Evolutionary conservation across 2,797 vertebrate genomes (phyloP).

Genomic region (Dromococcyx pavoninus): DNA sequence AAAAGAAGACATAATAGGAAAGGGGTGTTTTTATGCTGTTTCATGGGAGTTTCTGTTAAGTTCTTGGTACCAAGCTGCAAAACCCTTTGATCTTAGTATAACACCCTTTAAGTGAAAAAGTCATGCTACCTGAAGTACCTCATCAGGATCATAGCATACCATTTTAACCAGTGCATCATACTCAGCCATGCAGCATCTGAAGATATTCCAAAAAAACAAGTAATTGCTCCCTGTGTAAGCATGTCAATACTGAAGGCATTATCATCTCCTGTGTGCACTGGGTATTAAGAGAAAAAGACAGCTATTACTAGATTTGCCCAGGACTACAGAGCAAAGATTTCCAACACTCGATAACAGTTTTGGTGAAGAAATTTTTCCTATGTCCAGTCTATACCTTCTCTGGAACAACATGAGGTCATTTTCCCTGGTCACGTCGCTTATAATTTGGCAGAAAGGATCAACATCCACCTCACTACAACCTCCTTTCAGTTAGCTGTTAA

Average conservation of each 20-base stretch:
- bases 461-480: no score
- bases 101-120: neutral
- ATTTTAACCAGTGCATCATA: neutral
- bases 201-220: neutral
- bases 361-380: no score
- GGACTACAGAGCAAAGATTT: neutral
- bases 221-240: neutral
- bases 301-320: neutral
- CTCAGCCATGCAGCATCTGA: neutral
- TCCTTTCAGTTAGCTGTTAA: no score
- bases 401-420: no score
- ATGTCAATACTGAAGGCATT: neutral
- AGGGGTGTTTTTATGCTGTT: neutral
- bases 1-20: neutral
- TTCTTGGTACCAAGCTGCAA: neutral
- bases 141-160: neutral
- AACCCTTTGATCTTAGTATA: neutral
- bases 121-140: neutral
- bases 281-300: neutral
- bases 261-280: neutral
- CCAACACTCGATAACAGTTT: no score
- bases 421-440: no score
- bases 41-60: neutral
- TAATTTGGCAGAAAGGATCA: no score
- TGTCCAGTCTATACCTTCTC: no score